Percentiles rank a stretch among this genome's conserved stretches.
These are phyloP conservation scores for Megaptera novaeangliae DNA, from an alignment of 2,113 vertebrate species.

Conservation along the genomic window DNA sequence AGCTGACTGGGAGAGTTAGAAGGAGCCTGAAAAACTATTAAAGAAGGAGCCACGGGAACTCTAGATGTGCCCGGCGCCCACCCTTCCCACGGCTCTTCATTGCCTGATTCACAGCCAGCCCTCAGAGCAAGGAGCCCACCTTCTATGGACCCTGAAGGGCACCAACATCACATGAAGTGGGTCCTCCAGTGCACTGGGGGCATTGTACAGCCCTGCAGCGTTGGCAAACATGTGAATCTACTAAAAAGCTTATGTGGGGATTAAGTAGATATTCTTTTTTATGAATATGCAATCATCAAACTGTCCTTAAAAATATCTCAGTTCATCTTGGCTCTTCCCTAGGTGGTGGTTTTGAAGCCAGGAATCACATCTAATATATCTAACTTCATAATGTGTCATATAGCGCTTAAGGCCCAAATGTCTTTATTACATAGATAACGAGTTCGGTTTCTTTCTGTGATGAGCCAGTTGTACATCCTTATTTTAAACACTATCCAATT, in stretches of 20 bases:
- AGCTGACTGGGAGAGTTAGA: neutral
- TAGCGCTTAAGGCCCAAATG: neutral
- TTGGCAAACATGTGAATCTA: neutral
- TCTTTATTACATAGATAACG: neutral
- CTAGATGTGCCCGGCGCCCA: neutral
- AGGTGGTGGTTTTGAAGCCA: neutral
- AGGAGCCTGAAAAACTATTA: neutral
- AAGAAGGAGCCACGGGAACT: neutral
- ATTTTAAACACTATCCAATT: neutral
- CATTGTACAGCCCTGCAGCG: neutral
- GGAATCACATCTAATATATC: neutral
- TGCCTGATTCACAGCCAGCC: neutral
- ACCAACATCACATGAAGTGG: neutral
- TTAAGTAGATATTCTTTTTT: neutral
- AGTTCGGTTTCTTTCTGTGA: neutral
- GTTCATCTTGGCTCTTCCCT: neutral
- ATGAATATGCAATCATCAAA: neutral
- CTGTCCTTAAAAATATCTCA: neutral
- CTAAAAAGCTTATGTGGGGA: neutral
- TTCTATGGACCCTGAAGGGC: neutral
- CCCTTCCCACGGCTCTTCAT: neutral
- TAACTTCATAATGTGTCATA: neutral
- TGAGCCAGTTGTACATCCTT: neutral
- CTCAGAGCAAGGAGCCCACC: neutral
- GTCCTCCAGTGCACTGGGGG: neutral